A percentile compares a stretch with the other conserved stretches of the same genome.
Evolutionary conservation across 2,888 invertebrate genomes (phyloP).

Genomic region (Bhutanitis thaidina): DNA sequence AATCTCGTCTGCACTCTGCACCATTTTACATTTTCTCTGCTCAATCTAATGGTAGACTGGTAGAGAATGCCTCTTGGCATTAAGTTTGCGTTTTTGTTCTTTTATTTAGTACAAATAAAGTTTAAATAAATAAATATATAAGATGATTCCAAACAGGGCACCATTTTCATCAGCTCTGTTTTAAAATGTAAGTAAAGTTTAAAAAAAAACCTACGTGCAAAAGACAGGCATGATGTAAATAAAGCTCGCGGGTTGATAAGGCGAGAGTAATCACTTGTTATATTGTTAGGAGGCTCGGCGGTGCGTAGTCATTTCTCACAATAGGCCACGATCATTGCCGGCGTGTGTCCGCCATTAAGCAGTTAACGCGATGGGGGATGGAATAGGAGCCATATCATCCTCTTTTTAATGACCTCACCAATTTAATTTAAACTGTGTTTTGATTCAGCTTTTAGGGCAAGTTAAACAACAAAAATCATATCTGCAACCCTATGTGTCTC

Average conservation of each 20-base stretch:
- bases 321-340: slow-evolving; percentile 32
- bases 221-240: slow-evolving; percentile 21
- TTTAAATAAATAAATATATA: no score
- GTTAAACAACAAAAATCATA: slow-evolving; percentile 1
- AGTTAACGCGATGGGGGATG: slow-evolving; percentile 42
- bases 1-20: no score
- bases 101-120: no score
- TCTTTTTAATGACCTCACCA: slow-evolving; percentile 11
- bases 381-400: slow-evolving; percentile 10
- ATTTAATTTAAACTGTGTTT: slow-evolving; percentile 13
- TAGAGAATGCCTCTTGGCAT: no score
- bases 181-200: no score
- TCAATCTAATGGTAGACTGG: no score
- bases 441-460: slow-evolving; percentile 28
- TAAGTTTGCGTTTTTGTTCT: no score
- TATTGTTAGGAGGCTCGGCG: slow-evolving; percentile 50
- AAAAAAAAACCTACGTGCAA: slow-evolving; percentile 12
- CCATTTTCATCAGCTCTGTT: no score
- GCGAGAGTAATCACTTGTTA: slow-evolving; percentile 64
- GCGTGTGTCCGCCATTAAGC: slow-evolving; percentile 64
- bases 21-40: no score
- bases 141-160: no score
- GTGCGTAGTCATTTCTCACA: slow-evolving; percentile 42
- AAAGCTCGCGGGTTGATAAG: slow-evolving; percentile 22
- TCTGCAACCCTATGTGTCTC: no score